These are phyloP conservation scores for Spinibarbus caldwelli DNA, from an alignment of 2,797 vertebrate species.

Conservation along the genomic window DNA sequence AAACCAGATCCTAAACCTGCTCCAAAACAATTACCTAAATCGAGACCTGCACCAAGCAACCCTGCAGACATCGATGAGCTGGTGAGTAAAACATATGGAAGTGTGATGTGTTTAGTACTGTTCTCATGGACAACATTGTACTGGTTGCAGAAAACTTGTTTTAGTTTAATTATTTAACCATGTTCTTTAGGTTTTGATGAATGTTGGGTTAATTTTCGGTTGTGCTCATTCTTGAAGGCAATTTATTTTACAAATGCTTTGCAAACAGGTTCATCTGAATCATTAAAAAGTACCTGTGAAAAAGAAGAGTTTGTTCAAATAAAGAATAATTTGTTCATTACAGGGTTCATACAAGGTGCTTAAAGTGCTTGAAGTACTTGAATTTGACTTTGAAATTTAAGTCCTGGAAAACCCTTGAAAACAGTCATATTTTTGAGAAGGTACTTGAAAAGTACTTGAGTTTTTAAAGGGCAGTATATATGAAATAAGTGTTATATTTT, in stretches of 20 bases:
- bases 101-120: neutral
- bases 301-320: neutral
- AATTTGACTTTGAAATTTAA: too few species aligned
- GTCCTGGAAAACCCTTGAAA: too few species aligned
- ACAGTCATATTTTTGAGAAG: too few species aligned
- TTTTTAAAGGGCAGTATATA: too few species aligned
- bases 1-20: conserved; percentile 50
- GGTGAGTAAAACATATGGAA: conserved; percentile 75
- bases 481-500: too few species aligned
- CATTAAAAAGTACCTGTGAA: neutral
- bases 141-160: neutral
- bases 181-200: neutral
- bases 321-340: neutral
- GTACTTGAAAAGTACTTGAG: too few species aligned
- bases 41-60: conserved; percentile 74
- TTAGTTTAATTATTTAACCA: neutral
- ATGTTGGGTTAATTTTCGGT: neutral
- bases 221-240: neutral
- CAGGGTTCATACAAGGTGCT: too few species aligned
- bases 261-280: neutral
- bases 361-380: too few species aligned
- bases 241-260: neutral
- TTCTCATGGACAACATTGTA: neutral
- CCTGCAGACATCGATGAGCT: conserved; percentile 92
- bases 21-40: conserved; percentile 67